Percentiles rank a stretch among this genome's conserved stretches.
phyloP scores from a whole-genome alignment of 1,140 invertebrate species.

The Drosophila biarmipes region DNA sequence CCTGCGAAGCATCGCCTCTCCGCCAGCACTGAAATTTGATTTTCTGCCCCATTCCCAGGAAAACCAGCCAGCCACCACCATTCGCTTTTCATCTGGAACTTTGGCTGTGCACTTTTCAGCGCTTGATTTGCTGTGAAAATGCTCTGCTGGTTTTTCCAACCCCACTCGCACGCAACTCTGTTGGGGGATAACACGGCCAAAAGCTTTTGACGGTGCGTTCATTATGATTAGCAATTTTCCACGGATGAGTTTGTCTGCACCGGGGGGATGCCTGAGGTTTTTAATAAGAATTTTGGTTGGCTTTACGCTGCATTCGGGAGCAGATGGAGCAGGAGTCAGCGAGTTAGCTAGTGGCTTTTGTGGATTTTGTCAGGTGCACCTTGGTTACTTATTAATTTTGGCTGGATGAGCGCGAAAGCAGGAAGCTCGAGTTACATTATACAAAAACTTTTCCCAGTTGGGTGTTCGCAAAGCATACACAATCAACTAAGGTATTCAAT shows the following conservation, averaged over 20 bases:
- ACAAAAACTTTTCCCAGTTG: not conserved
- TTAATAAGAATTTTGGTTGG: conserved; percentile 58
- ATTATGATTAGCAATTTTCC: conserved; percentile 67
- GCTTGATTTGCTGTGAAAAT: conserved; percentile 53
- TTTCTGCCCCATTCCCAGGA: conserved; percentile 26
- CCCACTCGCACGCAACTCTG: conserved; percentile 6
- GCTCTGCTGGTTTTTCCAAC: conserved; percentile 22
- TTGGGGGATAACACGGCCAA: conserved; percentile 10
- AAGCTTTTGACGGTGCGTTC: conserved; percentile 56
- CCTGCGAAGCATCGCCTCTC: conserved; percentile 16
- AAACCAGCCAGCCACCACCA: not conserved
- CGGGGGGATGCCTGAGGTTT: conserved; percentile 34
- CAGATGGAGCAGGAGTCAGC: not conserved
- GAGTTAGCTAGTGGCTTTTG: conserved; percentile 40
- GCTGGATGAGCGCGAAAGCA: conserved; percentile 5
- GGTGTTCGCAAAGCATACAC: conserved; percentile 1
- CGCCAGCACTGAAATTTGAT: conserved; percentile 67
- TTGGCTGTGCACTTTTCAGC: conserved; percentile 62
- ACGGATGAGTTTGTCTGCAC: conserved; percentile 24
- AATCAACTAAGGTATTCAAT: conserved; percentile 6
- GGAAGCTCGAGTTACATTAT: conserved; percentile 9
- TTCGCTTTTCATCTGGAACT: conserved; percentile 30
- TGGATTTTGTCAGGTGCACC: conserved; percentile 56
- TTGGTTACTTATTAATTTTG: conserved; percentile 54
- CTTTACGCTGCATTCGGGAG: conserved; percentile 37